Conservation (phyloP, 2,113 vertebrate genomes). For the Crypturellus undulatus region DNA sequence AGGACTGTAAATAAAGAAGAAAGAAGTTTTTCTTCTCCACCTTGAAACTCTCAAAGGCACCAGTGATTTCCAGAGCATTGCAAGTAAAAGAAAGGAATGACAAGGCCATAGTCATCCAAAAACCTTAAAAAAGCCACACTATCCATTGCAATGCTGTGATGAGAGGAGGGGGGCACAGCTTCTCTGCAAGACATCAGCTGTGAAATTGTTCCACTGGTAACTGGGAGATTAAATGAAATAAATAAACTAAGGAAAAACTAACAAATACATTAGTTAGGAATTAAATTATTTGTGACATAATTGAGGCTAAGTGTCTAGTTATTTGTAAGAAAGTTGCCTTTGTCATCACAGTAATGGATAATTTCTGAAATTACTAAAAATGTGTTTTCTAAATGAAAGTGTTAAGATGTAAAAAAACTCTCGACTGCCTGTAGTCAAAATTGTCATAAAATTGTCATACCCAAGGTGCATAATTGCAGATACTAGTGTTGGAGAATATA, state of each 20-base stretch:
- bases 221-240: neutral
- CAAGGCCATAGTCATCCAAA: neutral
- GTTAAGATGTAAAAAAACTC: neutral
- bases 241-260: neutral
- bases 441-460: neutral
- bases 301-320: neutral
- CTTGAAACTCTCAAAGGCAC: neutral
- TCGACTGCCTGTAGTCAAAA: neutral
- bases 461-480: neutral
- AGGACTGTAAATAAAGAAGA: neutral
- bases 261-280: neutral
- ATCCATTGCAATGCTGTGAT: neutral
- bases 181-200: neutral
- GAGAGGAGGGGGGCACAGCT: neutral
- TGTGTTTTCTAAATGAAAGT: neutral
- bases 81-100: neutral
- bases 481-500: neutral
- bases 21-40: neutral
- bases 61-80: neutral
- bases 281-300: neutral
- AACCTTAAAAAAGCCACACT: neutral
- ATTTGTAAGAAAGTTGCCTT: neutral
- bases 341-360: neutral
- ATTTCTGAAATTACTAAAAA: neutral
- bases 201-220: neutral